Conservation (phyloP, 2,113 vertebrate species). For the Istiophorus platypterus region DNA sequence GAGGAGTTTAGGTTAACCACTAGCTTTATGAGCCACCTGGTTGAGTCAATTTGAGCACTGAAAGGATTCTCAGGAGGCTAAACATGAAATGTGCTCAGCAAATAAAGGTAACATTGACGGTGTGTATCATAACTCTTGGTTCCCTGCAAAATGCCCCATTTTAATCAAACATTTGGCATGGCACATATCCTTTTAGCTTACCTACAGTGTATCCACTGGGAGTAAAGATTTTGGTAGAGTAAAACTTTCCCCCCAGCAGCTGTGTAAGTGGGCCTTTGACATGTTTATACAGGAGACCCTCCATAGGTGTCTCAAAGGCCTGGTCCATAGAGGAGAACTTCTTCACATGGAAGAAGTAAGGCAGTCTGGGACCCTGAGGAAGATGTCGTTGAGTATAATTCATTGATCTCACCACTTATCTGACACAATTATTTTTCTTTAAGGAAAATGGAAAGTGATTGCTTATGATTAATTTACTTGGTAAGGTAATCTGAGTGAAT, state of each 20-base stretch:
- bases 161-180: background rate
- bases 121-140: background rate
- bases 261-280: slow-evolving; percentile 39
- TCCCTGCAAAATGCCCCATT: background rate
- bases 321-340: slow-evolving; percentile 41
- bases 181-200: slow-evolving; percentile 5
- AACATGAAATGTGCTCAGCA: background rate
- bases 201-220: slow-evolving; percentile 44
- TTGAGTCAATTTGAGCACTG: background rate
- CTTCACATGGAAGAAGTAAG: slow-evolving; percentile 31
- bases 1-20: background rate
- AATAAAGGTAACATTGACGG: background rate
- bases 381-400: background rate
- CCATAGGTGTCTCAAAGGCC: slow-evolving; percentile 53
- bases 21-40: background rate
- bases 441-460: background rate
- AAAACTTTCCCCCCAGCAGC: slow-evolving; percentile 45
- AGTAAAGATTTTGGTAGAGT: slow-evolving; percentile 19
- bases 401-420: background rate
- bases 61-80: background rate
- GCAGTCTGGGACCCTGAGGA: slow-evolving; percentile 50
- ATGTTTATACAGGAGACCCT: slow-evolving; percentile 27
- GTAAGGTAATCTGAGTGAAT: background rate
- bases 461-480: background rate
- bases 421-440: background rate